Conservation (phyloP, 2,113 vertebrate species). For the Ornithorhynchus anatinus region DNA sequence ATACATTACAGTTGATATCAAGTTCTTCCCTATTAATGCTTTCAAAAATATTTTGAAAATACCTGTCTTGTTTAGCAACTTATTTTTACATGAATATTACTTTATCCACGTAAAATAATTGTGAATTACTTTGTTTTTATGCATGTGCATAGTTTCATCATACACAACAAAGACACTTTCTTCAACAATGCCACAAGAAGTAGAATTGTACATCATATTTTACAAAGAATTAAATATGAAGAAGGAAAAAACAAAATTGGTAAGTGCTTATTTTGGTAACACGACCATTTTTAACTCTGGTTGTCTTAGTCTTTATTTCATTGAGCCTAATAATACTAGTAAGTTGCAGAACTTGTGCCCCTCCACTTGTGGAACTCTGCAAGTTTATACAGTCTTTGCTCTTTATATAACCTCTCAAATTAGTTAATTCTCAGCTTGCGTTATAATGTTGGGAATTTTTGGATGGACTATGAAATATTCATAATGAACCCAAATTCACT, state of each 20-base stretch:
- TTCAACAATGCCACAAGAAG: constrained; percentile 94
- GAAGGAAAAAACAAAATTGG: constrained; percentile 95
- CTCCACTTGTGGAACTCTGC: not conserved
- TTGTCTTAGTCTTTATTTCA: not conserved
- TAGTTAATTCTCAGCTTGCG: too few species aligned
- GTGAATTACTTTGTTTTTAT: constrained; percentile 48
- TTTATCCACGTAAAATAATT: too few species aligned
- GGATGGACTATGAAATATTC: too few species aligned
- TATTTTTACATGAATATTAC: too few species aligned
- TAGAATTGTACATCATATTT: constrained; percentile 92
- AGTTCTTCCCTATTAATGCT: too few species aligned
- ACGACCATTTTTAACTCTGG: not conserved
- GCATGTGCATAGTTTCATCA: constrained; percentile 85
- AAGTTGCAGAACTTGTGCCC: not conserved
- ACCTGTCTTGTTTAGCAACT: too few species aligned
- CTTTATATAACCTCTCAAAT: not conserved
- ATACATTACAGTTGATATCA: too few species aligned
- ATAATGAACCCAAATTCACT: too few species aligned
- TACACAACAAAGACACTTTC: constrained; percentile 96
- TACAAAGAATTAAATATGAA: constrained; percentile 93
- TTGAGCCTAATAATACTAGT: not conserved
- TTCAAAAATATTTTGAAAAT: too few species aligned
- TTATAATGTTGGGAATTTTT: too few species aligned
- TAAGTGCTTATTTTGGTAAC: constrained; percentile 63
- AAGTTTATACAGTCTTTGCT: not conserved